Conservation (phyloP, 2,888 invertebrate species). For the Cyclophora punctaria region DNA sequence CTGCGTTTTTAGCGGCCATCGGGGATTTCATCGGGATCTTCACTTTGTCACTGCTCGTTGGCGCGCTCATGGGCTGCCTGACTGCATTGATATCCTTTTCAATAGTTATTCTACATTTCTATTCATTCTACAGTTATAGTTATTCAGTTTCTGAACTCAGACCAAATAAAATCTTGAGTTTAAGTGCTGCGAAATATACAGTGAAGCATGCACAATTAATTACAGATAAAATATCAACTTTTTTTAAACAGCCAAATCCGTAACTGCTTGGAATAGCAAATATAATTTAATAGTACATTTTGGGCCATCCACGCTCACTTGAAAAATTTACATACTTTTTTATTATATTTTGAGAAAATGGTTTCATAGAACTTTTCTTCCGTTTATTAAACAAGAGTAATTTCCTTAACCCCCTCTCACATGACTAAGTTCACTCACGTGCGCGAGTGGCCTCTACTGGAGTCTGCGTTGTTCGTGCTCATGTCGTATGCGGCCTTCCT, state of each 20-base stretch:
- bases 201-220: no score
- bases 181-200: no score
- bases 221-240: no score
- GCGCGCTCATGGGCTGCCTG: constrained; percentile 93
- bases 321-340: no score
- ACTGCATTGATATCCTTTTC: constrained; percentile 95
- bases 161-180: no score
- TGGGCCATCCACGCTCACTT: no score
- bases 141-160: no score
- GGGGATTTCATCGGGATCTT: constrained; percentile 96
- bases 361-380: background rate
- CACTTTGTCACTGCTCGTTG: constrained; percentile 91
- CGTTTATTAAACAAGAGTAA: background rate
- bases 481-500: constrained; percentile 99
- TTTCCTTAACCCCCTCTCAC: constrained; percentile 62
- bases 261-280: no score
- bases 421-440: constrained; percentile 96
- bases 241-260: no score
- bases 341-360: background rate
- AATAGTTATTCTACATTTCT: constrained; percentile 7
- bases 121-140: no score
- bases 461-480: constrained; percentile 96
- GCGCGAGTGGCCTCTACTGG: constrained; percentile 94
- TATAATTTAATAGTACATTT: no score
- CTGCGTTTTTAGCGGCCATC: constrained; percentile 90